A percentile compares a stretch with the other conserved stretches of the same genome.
These are phyloP conservation scores for Thamnophis sirtalis DNA, from an alignment of 2,113 vertebrate species.

Conservation along the genomic window DNA sequence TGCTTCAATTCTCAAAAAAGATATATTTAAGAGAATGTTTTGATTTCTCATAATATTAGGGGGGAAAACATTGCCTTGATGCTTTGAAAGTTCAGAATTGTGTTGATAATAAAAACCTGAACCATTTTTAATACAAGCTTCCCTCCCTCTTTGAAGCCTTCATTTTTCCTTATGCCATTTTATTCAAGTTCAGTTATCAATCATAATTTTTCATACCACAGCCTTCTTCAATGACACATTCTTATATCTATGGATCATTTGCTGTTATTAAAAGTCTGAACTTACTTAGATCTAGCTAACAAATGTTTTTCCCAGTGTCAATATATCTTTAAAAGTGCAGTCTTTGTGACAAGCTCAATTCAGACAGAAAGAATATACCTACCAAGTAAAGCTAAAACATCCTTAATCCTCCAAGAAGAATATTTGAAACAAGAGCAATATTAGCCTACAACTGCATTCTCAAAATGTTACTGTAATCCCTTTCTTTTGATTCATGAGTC, in stretches of 20 bases:
- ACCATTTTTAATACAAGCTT: not conserved
- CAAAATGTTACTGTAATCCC: slow-evolving; percentile 52
- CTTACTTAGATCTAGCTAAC: slow-evolving; percentile 26
- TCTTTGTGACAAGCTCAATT: slow-evolving; percentile 57
- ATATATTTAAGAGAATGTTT: not conserved
- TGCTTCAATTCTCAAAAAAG: not conserved
- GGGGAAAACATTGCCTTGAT: not conserved
- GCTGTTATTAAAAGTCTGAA: slow-evolving; percentile 38
- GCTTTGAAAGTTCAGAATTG: not conserved
- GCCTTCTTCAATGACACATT: slow-evolving; percentile 36
- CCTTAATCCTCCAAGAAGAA: slow-evolving; percentile 44
- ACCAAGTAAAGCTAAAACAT: slow-evolving; percentile 55
- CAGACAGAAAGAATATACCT: slow-evolving; percentile 58
- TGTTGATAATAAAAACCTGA: not conserved
- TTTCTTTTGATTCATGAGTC: slow-evolving; percentile 41
- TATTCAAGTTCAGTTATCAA: not conserved
- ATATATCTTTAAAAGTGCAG: slow-evolving; percentile 37
- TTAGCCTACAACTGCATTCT: slow-evolving; percentile 55
- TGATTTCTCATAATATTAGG: not conserved
- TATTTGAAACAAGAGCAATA: slow-evolving; percentile 51
- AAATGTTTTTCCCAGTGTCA: slow-evolving; percentile 47
- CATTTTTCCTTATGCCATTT: not conserved
- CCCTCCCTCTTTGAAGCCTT: not conserved
- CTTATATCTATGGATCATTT: slow-evolving; percentile 51
- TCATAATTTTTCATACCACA: slow-evolving; percentile 6